These are phyloP conservation scores for Margaritifera margaritifera DNA, from an alignment of 2,888 invertebrate genomes.

Conservation along the genomic window DNA sequence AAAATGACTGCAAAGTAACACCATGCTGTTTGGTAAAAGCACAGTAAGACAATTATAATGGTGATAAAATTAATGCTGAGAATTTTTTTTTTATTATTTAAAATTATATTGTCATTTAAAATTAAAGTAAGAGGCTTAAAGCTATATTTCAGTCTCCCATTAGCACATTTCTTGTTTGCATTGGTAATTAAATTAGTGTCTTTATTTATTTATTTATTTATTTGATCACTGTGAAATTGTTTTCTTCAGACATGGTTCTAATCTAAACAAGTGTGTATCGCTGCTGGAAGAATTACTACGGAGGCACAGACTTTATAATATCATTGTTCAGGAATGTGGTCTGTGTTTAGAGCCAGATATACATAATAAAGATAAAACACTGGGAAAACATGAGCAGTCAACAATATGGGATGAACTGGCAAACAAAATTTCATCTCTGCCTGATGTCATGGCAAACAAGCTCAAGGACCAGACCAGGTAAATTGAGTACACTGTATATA, in stretches of 20 bases:
- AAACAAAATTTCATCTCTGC: slow-evolving; percentile 48
- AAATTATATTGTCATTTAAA: too few species aligned
- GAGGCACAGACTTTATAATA: slow-evolving; percentile 29
- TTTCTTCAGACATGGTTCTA: slow-evolving; percentile 44
- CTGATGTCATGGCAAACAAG: slow-evolving; percentile 62
- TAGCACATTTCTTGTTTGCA: not conserved
- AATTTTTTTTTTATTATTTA: too few species aligned
- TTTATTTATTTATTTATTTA: slow-evolving; percentile 1
- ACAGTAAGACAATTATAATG: too few species aligned
- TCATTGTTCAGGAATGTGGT: slow-evolving; percentile 41
- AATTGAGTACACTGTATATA: not conserved
- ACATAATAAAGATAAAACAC: slow-evolving; percentile 7
- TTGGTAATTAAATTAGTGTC: not conserved
- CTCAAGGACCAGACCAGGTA: slow-evolving; percentile 62
- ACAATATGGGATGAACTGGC: slow-evolving; percentile 52
- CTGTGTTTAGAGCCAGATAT: slow-evolving; percentile 25
- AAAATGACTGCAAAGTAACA: too few species aligned
- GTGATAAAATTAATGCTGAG: too few species aligned
- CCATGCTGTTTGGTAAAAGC: too few species aligned
- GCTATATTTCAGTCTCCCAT: not conserved
- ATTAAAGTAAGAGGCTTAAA: too few species aligned
- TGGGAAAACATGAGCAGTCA: slow-evolving; percentile 16
- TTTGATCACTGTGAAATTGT: slow-evolving; percentile 1
- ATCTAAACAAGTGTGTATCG: slow-evolving; percentile 47
- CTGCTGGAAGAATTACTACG: slow-evolving; percentile 49